Evolutionary conservation across 2,888 invertebrate species (phyloP).

Genomic region (Phragmatobia fuliginosa): DNA sequence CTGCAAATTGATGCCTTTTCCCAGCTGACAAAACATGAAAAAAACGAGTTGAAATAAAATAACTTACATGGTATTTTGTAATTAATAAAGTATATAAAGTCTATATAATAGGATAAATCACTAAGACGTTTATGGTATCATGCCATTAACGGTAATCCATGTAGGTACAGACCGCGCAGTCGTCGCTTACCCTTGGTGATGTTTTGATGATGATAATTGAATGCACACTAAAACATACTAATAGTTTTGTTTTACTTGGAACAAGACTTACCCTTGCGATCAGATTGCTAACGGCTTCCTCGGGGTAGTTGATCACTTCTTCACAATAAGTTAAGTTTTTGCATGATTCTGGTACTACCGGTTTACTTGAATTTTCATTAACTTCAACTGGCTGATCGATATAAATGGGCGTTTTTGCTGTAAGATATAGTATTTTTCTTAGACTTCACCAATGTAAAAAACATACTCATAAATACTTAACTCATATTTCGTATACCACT

Average conservation of each 20-base stretch:
- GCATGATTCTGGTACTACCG: neutral
- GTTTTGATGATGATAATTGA: no score
- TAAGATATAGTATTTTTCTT: neutral
- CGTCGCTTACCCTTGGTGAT: no score
- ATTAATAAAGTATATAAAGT: neutral
- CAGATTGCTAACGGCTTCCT: neutral
- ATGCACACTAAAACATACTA: no score
- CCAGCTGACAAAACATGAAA: neutral
- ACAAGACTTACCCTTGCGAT: neutral
- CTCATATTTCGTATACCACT: neutral
- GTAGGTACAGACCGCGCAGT: no score
- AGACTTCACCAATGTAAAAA: no score
- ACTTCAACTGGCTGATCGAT: neutral
- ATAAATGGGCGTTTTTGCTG: neutral
- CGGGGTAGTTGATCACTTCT: constrained; percentile 1
- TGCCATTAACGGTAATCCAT: no score
- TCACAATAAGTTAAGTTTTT: neutral
- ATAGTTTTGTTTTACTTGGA: no score
- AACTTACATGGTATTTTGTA: neutral
- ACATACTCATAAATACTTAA: no score
- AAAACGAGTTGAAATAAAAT: neutral
- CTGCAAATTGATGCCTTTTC: neutral
- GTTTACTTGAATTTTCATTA: neutral
- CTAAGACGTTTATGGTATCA: no score
- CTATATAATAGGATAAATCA: no score